Evolutionary conservation across 2,113 vertebrate genomes (phyloP).

Genomic region (Sporophila hypoxantha): DNA sequence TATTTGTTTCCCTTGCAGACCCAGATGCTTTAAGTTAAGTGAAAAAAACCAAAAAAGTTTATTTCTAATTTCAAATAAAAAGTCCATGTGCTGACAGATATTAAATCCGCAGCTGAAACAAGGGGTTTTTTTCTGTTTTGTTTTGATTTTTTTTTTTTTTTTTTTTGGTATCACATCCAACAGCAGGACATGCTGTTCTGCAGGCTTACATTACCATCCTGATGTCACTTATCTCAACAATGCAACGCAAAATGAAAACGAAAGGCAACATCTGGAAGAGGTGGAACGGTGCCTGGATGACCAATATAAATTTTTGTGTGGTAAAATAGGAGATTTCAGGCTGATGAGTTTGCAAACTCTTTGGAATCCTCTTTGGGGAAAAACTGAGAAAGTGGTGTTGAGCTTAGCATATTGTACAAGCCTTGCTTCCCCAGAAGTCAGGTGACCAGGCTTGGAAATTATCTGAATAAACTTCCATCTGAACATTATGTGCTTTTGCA

Average conservation of each 20-base stretch:
- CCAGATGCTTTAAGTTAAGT: not conserved
- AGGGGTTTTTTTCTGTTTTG: not conserved
- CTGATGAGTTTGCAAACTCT: not conserved
- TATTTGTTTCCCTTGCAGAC: not conserved
- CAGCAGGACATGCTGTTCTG: not conserved
- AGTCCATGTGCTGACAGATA: not conserved
- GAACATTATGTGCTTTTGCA: not conserved
- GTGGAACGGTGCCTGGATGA: accelerated
- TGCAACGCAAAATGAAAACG: not conserved
- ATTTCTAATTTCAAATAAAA: not conserved
- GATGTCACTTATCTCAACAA: not conserved
- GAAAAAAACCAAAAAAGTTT: not conserved
- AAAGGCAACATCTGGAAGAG: not conserved
- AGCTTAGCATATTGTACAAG: not conserved
- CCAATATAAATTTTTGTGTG: not conserved
- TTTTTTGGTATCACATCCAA: no score
- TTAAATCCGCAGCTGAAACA: not conserved
- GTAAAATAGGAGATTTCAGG: not conserved
- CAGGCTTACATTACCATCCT: not conserved
- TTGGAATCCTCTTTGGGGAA: not conserved
- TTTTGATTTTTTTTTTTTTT: not conserved
- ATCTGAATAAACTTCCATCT: not conserved
- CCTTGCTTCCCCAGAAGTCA: not conserved
- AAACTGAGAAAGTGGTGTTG: not conserved
- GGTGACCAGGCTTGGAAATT: not conserved